Conservation (phyloP, 2,113 vertebrate genomes). For the Zingel zingel region DNA sequence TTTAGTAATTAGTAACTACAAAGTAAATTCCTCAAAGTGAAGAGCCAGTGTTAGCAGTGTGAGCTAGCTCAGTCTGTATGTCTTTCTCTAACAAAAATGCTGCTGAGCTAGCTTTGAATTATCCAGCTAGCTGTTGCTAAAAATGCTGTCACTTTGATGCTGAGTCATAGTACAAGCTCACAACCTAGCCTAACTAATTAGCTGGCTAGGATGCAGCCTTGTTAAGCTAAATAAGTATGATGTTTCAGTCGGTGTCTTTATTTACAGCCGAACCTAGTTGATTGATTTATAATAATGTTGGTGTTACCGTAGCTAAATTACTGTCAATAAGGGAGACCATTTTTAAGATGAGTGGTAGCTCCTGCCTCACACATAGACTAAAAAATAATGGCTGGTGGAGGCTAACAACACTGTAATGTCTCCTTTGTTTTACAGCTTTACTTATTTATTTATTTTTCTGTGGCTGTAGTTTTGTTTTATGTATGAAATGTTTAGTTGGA, state of each 20-base stretch:
- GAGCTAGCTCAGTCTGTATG: background rate
- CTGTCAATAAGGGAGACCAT: background rate
- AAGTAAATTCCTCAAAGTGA: background rate
- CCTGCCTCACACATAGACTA: background rate
- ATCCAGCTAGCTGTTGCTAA: background rate
- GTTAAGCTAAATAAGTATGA: background rate
- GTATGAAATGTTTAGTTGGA: too few relatives aligned
- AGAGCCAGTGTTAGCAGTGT: background rate
- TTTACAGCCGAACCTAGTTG: background rate
- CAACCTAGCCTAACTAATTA: background rate
- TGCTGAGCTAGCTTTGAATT: background rate
- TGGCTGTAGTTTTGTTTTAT: too few relatives aligned
- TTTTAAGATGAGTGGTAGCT: background rate
- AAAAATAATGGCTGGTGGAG: background rate
- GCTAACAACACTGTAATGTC: background rate
- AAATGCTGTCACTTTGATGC: background rate
- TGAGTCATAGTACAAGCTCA: background rate
- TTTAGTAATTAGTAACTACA: background rate
- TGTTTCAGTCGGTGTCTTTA: background rate
- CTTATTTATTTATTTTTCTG: too few relatives aligned
- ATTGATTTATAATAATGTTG: background rate
- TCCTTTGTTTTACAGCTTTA: slow-evolving; percentile 8
- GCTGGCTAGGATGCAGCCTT: background rate
- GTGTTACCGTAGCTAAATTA: background rate
- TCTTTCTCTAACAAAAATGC: background rate